phyloP scores from a whole-genome alignment of 2,888 invertebrate species.

The Cremastinae sp. region DNA sequence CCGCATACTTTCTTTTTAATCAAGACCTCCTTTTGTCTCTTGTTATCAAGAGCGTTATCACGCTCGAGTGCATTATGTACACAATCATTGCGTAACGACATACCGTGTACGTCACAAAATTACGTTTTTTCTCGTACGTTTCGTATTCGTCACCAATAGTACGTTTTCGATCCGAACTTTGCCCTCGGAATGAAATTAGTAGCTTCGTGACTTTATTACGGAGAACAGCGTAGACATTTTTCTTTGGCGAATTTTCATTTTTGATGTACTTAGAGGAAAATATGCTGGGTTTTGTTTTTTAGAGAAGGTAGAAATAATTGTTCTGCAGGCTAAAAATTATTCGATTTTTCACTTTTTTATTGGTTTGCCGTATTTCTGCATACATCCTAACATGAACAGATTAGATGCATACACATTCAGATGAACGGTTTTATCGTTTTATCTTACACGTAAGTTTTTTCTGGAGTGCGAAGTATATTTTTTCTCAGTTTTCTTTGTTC shows the following conservation, averaged over 20 bases:
- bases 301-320: background rate
- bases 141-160: constrained; percentile 3
- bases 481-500: constrained; percentile 20
- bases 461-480: constrained; percentile 65
- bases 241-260: too few species aligned
- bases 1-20: too few species aligned
- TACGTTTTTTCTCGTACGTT: constrained; percentile 6
- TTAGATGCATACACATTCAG: constrained; percentile 76
- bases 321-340: constrained; percentile 68
- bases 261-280: background rate
- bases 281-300: background rate
- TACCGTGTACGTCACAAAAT: background rate
- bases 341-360: constrained; percentile 71
- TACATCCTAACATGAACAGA: constrained; percentile 79
- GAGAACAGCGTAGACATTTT: background rate
- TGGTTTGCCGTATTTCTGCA: constrained; percentile 75
- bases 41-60: constrained; percentile 12
- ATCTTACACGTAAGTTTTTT: constrained; percentile 73
- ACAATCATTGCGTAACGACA: background rate
- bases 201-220: background rate
- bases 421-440: constrained; percentile 68
- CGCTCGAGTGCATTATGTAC: constrained; percentile 9
- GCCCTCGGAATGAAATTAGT: constrained; percentile 34
- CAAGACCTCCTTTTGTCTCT: background rate
- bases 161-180: constrained; percentile 33